Conservation (phyloP, 2,797 vertebrate species). For the Labeo calbasu region DNA sequence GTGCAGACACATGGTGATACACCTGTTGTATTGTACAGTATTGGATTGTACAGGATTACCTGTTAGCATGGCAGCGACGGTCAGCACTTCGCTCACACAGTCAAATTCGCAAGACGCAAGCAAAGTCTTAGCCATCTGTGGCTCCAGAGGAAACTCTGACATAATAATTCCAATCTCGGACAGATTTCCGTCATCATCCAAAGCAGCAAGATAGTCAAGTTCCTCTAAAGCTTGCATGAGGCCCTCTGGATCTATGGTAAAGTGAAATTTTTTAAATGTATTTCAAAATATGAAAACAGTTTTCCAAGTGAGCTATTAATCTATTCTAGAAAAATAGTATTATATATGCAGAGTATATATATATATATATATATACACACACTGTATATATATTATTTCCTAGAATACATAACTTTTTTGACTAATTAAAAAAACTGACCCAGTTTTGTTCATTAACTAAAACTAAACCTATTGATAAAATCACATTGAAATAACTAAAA, state of each 20-base stretch:
- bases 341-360: no score
- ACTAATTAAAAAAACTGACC: no score
- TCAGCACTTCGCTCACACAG: conserved; percentile 89
- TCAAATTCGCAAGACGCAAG: conserved; percentile 91
- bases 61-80: conserved; percentile 89
- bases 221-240: conserved; percentile 93
- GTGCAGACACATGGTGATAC: conserved; percentile 11
- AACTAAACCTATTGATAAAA: no score
- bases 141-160: conserved; percentile 91
- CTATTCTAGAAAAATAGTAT: not conserved
- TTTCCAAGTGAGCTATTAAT: not conserved
- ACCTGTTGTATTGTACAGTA: no score
- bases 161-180: conserved; percentile 94
- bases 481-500: no score
- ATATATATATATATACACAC: no score
- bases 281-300: not conserved
- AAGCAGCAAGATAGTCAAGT: conserved; percentile 88
- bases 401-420: no score
- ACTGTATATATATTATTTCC: no score
- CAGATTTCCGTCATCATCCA: conserved; percentile 89
- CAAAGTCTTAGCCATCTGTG: conserved; percentile 88
- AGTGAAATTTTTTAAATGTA: not conserved
- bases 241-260: conserved; percentile 82
- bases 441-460: no score
- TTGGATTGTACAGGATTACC: conserved; percentile 71